Conservation (phyloP, 2,113 vertebrate genomes). For the Ceyx melanurus region DNA sequence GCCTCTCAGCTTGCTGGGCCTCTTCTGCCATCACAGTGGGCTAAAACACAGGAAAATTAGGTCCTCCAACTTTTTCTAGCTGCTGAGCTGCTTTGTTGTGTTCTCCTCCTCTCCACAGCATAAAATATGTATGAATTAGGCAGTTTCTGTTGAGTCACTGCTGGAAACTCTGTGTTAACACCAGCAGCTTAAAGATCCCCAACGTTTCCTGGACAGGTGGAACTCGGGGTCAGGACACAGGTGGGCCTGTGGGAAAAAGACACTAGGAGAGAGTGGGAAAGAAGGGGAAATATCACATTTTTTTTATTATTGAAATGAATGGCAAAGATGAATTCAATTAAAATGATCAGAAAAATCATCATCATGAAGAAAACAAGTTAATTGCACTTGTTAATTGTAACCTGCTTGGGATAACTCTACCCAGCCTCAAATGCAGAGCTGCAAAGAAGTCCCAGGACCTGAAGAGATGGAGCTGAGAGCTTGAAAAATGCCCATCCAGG, state of each 20-base stretch:
- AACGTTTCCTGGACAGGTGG: background rate
- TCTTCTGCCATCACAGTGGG: background rate
- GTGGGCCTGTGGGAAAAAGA: background rate
- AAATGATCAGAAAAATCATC: background rate
- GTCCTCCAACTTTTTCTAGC: conserved; percentile 2
- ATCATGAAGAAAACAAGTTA: background rate
- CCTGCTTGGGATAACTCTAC: background rate
- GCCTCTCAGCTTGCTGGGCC: no score
- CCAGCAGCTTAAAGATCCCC: background rate
- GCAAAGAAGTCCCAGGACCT: background rate
- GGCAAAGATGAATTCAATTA: background rate
- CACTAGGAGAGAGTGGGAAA: background rate
- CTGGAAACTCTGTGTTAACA: background rate
- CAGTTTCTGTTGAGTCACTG: conserved; percentile 42
- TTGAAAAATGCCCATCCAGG: background rate
- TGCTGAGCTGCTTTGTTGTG: background rate
- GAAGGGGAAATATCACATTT: background rate
- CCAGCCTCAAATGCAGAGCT: background rate
- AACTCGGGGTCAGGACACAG: background rate
- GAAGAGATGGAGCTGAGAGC: background rate
- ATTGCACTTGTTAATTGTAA: background rate
- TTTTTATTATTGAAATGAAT: background rate
- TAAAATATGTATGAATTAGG: conserved; percentile 41
- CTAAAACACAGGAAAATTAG: conserved; percentile 31
- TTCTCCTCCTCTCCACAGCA: background rate